Conservation (phyloP, 2,113 vertebrate genomes). For the Physeter macrocephalus region DNA sequence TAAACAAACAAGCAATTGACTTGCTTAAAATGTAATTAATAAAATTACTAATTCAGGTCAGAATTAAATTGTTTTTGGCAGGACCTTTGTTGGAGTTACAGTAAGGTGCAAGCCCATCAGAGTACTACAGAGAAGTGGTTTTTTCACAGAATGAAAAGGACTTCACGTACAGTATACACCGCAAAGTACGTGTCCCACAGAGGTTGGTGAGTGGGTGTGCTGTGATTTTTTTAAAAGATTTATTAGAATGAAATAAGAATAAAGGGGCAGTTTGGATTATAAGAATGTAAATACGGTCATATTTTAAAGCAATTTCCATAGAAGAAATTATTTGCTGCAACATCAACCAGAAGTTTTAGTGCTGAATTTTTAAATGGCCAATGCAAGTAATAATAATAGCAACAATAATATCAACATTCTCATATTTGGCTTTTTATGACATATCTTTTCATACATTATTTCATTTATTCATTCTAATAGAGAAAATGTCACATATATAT, state of each 20-base stretch:
- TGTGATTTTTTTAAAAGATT: neutral
- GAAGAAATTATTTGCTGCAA: neutral
- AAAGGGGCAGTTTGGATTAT: neutral
- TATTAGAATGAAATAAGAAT: neutral
- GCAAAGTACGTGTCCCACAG: neutral
- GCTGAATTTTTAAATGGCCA: neutral
- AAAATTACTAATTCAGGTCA: conserved; percentile 49
- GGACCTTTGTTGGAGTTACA: neutral
- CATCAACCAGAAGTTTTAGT: neutral
- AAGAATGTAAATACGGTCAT: neutral
- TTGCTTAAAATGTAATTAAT: conserved; percentile 58
- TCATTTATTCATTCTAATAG: neutral
- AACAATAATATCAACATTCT: neutral
- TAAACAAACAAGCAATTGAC: conserved; percentile 46
- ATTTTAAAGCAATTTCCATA: neutral
- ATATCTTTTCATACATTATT: neutral
- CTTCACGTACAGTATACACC: neutral
- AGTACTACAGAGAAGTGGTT: neutral
- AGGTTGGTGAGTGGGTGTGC: neutral
- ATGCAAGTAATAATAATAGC: neutral
- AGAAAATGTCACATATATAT: neutral
- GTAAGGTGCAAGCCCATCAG: neutral
- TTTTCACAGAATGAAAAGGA: neutral
- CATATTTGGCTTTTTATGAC: neutral
- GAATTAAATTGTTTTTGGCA: conserved; percentile 49